Evolutionary conservation across 2,113 vertebrate species (phyloP).

Genomic region (Uropsilus gracilis): DNA sequence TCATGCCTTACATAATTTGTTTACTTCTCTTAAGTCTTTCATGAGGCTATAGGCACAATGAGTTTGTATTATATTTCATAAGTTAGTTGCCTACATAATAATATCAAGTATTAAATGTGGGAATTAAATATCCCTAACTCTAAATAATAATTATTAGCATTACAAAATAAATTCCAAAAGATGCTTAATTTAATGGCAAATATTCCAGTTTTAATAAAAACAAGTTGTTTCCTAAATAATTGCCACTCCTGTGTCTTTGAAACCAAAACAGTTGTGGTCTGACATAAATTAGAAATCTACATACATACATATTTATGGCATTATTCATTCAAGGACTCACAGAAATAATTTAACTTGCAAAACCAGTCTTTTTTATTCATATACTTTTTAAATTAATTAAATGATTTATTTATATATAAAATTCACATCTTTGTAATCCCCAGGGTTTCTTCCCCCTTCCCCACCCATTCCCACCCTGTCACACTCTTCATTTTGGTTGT

Average conservation of each 20-base stretch:
- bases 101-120: background rate
- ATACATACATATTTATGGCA: background rate
- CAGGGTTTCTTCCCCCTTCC: too few relatives aligned
- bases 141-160: background rate
- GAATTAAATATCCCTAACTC: background rate
- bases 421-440: too few relatives aligned
- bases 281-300: background rate
- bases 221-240: background rate
- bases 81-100: background rate
- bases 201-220: background rate
- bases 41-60: background rate
- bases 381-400: too few relatives aligned
- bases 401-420: too few relatives aligned
- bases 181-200: background rate
- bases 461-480: too few relatives aligned
- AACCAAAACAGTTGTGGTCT: background rate
- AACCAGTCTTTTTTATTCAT: background rate
- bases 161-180: background rate
- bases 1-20: background rate
- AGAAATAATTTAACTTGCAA: too few relatives aligned
- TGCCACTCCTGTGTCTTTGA: background rate
- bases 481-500: too few relatives aligned
- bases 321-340: background rate
- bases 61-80: background rate
- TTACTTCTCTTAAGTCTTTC: background rate